Conservation (phyloP, 1,140 invertebrate species). For the Harpegnathos saltator region DNA sequence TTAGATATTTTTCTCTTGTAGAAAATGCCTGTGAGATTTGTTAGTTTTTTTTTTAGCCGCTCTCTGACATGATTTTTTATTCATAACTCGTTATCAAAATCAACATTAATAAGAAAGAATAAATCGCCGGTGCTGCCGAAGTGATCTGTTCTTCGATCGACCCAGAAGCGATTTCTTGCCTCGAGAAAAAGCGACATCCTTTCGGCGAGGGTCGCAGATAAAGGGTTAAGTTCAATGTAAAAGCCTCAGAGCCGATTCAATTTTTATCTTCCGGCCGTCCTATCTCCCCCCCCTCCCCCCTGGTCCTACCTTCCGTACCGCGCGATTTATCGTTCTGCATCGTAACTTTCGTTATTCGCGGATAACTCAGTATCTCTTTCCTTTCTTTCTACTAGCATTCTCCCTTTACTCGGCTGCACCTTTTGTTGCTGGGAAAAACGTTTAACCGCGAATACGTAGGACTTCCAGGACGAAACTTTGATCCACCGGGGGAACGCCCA, state of each 20-base stretch:
- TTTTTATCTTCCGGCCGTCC: conserved; percentile 50
- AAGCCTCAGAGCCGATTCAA: conserved; percentile 41
- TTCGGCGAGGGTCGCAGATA: conserved; percentile 1
- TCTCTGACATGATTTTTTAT: too few species aligned
- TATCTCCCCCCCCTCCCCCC: too few species aligned
- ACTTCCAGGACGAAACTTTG: conserved; percentile 63
- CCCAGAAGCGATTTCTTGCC: not conserved
- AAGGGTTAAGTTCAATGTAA: conserved; percentile 13
- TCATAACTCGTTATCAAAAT: not conserved
- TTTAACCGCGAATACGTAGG: conserved; percentile 44
- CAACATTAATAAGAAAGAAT: not conserved
- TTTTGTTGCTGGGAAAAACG: conserved; percentile 59
- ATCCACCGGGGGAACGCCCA: conserved; percentile 44
- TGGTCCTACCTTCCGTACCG: conserved; percentile 1
- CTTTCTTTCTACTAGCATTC: conserved; percentile 36
- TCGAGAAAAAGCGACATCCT: conserved; percentile 5
- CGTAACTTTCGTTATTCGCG: conserved; percentile 54
- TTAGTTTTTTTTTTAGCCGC: too few species aligned
- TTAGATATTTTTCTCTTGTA: too few species aligned
- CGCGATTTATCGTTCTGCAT: conserved; percentile 51
- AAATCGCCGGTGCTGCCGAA: not conserved
- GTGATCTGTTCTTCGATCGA: not conserved
- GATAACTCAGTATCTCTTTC: conserved; percentile 36
- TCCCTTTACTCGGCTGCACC: not conserved
- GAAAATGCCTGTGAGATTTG: too few species aligned